These are phyloP conservation scores for Andrena haemorrhoa DNA, from an alignment of 2,888 invertebrate genomes.

Conservation along the genomic window DNA sequence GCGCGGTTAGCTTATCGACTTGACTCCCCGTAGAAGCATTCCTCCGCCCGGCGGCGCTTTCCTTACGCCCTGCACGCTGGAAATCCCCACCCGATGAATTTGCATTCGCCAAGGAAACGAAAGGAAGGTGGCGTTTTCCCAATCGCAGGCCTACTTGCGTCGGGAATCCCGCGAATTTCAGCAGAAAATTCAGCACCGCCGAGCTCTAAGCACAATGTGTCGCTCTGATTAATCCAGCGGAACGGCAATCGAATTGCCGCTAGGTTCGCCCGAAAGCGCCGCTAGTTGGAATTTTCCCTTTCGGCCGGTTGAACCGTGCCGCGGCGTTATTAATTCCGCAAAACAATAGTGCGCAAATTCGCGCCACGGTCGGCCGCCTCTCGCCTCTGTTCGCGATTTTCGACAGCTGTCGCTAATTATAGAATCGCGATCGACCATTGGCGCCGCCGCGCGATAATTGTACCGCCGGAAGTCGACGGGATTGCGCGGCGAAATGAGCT, in stretches of 20 bases:
- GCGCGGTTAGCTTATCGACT: slow-evolving; percentile 62
- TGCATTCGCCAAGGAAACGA: slow-evolving; percentile 1
- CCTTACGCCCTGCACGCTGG: neutral
- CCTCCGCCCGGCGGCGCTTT: slow-evolving; percentile 5
- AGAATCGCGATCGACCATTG: neutral
- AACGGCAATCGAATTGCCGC: neutral
- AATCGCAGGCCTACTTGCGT: too few relatives aligned
- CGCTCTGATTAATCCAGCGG: too few relatives aligned
- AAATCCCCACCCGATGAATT: slow-evolving; percentile 15
- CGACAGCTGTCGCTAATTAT: slow-evolving; percentile 31
- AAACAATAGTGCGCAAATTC: slow-evolving; percentile 29
- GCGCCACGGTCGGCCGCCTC: neutral
- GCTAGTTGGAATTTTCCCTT: neutral
- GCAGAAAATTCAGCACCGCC: too few relatives aligned
- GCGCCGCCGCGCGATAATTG: slow-evolving; percentile 19
- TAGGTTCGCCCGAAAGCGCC: neutral
- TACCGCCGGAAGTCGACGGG: neutral
- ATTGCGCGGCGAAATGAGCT: neutral
- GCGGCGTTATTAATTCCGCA: slow-evolving; percentile 19
- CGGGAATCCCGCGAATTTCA: too few relatives aligned
- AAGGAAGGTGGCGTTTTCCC: too few relatives aligned
- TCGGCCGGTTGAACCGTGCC: neutral
- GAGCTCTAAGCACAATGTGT: too few relatives aligned
- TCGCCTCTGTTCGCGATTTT: slow-evolving; percentile 12
- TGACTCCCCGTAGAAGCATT: slow-evolving; percentile 38